Conservation (phyloP, 1,140 invertebrate genomes). For the Nomia melanderi region DNA sequence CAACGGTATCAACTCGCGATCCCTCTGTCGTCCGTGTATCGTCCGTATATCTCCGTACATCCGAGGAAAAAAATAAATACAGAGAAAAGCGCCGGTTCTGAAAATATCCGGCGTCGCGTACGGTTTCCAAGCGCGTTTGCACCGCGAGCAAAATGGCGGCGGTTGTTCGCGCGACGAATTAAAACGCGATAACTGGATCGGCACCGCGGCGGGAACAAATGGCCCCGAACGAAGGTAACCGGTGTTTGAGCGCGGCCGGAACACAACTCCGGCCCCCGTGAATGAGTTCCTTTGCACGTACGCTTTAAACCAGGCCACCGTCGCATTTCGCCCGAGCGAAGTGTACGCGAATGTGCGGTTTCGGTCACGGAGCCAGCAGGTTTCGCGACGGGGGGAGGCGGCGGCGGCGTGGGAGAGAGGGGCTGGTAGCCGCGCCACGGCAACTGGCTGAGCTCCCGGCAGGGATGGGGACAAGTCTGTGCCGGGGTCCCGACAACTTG, state of each 20-base stretch:
- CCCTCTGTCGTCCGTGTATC: no score
- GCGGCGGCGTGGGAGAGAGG: no score
- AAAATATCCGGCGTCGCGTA: neutral
- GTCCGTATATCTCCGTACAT: no score
- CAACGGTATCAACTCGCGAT: no score
- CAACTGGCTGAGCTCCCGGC: no score
- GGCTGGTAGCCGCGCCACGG: no score
- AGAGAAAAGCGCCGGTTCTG: no score
- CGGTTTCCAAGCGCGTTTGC: neutral
- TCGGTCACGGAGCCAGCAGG: neutral
- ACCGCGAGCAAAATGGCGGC: neutral
- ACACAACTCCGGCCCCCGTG: neutral
- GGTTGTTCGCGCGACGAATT: neutral
- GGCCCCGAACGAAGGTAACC: constrained; percentile 12
- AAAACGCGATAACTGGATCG: constrained; percentile 17
- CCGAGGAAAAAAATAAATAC: no score
- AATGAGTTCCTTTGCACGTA: constrained; percentile 15
- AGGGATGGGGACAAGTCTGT: constrained; percentile 33
- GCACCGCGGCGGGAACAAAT: constrained; percentile 13
- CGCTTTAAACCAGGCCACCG: constrained; percentile 31
- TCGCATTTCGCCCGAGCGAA: constrained; percentile 31
- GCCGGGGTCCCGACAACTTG: constrained; percentile 55
- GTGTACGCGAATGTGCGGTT: constrained; percentile 51
- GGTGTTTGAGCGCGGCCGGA: neutral
- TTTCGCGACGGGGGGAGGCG: neutral